Conservation (phyloP, 37 sponge, comb jelly and placozoan species). For the Chondrosia reniformis region DNA sequence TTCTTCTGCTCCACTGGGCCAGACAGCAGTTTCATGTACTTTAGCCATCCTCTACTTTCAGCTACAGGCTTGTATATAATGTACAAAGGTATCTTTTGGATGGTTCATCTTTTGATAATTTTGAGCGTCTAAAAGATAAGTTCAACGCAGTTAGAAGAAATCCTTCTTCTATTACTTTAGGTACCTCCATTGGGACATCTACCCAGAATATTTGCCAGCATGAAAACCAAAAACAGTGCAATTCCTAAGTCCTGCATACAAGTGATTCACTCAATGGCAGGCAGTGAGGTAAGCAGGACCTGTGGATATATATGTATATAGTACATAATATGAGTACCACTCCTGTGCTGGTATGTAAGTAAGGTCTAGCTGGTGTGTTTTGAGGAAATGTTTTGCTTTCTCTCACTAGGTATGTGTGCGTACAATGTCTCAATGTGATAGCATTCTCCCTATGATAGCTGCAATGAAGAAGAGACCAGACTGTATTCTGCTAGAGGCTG, state of each 20-base stretch:
- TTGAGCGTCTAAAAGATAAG: no score
- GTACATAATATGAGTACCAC: background rate
- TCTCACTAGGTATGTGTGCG: constrained; percentile 81
- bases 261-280: constrained; percentile 70
- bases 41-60: no score
- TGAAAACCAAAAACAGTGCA: constrained; percentile 74
- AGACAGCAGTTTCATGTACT: no score
- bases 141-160: no score
- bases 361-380: background rate
- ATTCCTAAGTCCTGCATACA: constrained; percentile 84
- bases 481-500: constrained; percentile 53
- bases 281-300: constrained; percentile 59
- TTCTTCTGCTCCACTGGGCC: no score
- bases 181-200: constrained; percentile 97
- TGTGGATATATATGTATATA: background rate
- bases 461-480: constrained; percentile 91
- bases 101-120: background rate
- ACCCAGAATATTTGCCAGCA: constrained; percentile 81
- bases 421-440: constrained; percentile 76
- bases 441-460: constrained; percentile 64
- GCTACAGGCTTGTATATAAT: background rate
- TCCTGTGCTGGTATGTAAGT: background rate
- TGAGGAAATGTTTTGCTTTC: background rate
- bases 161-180: constrained; percentile 19
- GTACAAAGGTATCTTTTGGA: no score